Conservation (phyloP, 53 echinoderm and acorn worm genomes). For the Astropecten irregularis region DNA sequence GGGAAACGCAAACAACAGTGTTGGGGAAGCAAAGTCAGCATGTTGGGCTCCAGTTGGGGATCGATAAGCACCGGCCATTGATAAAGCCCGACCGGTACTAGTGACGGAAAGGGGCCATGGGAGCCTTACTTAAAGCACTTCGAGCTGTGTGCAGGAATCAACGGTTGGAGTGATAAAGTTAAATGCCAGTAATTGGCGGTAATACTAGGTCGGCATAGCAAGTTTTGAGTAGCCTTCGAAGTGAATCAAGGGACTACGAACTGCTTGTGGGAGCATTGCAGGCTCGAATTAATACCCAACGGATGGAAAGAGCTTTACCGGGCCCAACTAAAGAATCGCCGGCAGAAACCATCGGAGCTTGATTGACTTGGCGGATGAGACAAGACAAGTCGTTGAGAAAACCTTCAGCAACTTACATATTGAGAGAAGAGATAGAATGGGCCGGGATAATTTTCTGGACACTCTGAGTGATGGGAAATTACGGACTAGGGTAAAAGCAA, state of each 20-base stretch:
- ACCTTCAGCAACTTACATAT: not conserved
- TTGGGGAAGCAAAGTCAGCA: too few species aligned
- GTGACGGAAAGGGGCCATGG: too few species aligned
- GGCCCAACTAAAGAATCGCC: not conserved
- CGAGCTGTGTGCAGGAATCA: too few species aligned
- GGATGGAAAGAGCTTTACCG: constrained; percentile 15
- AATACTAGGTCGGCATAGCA: too few species aligned
- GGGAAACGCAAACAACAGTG: too few species aligned
- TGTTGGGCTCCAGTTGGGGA: too few species aligned
- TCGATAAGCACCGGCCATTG: too few species aligned
- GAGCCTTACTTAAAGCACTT: too few species aligned
- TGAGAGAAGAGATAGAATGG: constrained; percentile 4
- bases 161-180: too few species aligned
- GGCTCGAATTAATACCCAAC: not conserved
- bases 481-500: constrained; percentile 1
- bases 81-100: too few species aligned
- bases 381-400: not conserved
- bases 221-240: not conserved
- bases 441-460: constrained; percentile 5
- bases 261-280: not conserved
- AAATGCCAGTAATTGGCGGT: too few species aligned
- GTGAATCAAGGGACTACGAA: not conserved
- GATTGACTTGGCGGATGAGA: not conserved
- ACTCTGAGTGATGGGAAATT: not conserved
- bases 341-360: too few species aligned